phyloP scores from a whole-genome alignment of 1,140 invertebrate genomes.

The Drosophila funebris region DNA sequence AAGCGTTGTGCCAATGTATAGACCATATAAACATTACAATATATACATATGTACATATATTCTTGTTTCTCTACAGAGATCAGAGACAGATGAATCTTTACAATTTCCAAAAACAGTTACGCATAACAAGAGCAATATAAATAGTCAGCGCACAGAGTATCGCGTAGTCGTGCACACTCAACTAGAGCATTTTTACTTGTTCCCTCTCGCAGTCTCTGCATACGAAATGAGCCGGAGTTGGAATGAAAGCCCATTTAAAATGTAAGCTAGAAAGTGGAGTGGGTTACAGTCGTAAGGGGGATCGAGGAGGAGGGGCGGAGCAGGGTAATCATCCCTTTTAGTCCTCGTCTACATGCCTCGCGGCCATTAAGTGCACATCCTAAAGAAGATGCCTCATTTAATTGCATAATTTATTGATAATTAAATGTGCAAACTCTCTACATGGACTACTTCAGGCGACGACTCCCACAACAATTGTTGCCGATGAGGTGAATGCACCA shows the following conservation, averaged over 20 bases:
- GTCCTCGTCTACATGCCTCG: conserved; percentile 20
- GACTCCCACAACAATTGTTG: conserved; percentile 54
- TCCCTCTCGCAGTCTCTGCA: neutral
- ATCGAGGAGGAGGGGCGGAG: no score
- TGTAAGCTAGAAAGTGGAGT: neutral
- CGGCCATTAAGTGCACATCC: conserved; percentile 60
- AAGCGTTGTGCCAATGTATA: no score
- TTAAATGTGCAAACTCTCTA: conserved; percentile 60
- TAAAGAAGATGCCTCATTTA: conserved; percentile 47
- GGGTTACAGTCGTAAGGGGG: no score
- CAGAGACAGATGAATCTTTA: no score
- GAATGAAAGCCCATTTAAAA: neutral
- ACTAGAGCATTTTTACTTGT: neutral
- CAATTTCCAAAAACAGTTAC: no score
- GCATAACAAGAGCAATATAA: no score
- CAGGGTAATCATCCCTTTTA: conserved; percentile 2
- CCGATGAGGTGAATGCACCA: conserved; percentile 75
- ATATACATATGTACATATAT: no score
- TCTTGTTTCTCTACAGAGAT: no score
- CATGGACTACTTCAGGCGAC: conserved; percentile 23
- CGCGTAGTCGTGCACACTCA: neutral
- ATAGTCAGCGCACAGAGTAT: neutral
- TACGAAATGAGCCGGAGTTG: neutral
- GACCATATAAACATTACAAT: no score
- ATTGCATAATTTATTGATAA: conserved; percentile 80